These are phyloP conservation scores for Frankliniella intonsa DNA, from an alignment of 2,888 invertebrate genomes.

Conservation along the genomic window DNA sequence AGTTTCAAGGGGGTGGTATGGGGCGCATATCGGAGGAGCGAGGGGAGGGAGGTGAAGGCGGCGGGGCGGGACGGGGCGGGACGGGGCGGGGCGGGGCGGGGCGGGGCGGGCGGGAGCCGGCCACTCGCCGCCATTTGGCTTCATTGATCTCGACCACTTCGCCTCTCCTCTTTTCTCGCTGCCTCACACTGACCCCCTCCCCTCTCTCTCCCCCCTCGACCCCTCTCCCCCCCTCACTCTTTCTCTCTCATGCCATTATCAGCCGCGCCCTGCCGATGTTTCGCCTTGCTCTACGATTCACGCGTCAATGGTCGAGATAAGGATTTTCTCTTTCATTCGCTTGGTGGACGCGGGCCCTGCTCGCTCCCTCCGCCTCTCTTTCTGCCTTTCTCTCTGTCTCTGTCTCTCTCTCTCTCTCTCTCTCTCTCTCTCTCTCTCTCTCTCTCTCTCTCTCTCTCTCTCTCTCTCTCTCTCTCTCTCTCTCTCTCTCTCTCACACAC, in stretches of 20 bases:
- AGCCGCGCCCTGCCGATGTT: neutral
- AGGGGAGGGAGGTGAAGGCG: neutral
- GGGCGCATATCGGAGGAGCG: neutral
- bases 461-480: neutral
- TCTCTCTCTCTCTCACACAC: neutral
- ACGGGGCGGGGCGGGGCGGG: neutral
- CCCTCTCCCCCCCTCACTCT: neutral
- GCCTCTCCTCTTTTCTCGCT: neutral
- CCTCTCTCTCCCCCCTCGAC: neutral
- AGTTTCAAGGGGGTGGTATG: neutral
- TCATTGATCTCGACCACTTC: constrained; percentile 9
- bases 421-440: neutral
- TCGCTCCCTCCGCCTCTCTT: neutral
- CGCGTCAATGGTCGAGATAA: constrained; percentile 10
- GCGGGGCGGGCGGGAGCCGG: neutral
- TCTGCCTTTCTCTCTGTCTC: no score
- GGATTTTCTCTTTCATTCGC: constrained; percentile 16
- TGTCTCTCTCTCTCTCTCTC: neutral
- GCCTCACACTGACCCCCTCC: neutral
- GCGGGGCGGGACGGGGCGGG: neutral
- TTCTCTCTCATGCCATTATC: neutral
- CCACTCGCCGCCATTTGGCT: constrained; percentile 23
- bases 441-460: neutral
- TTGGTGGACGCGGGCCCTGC: neutral
- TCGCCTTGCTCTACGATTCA: constrained; percentile 18